These are phyloP conservation scores for Dinocampus coccinellae DNA, from an alignment of 2,888 invertebrate species.

Conservation along the genomic window DNA sequence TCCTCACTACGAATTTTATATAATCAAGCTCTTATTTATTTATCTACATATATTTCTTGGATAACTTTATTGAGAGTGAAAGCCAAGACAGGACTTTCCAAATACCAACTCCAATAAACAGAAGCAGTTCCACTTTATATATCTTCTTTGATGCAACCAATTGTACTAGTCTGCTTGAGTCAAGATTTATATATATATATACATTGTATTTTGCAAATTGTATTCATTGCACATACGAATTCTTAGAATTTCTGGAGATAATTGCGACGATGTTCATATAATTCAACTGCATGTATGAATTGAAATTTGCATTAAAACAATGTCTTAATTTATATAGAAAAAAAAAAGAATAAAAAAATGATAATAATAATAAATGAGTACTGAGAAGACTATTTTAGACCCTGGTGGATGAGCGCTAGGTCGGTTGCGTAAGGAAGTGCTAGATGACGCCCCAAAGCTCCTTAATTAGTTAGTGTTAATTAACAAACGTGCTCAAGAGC, in stretches of 20 bases:
- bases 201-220: background rate
- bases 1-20: background rate
- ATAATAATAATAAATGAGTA: background rate
- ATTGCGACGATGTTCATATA: background rate
- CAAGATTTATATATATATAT: background rate
- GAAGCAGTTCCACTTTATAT: background rate
- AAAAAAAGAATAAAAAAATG: no score
- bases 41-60: background rate
- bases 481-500: conserved; percentile 62
- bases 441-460: conserved; percentile 48
- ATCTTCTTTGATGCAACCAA: background rate
- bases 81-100: background rate
- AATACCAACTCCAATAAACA: background rate
- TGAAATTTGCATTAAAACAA: background rate
- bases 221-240: background rate
- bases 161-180: background rate
- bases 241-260: background rate
- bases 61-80: background rate
- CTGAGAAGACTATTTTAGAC: conserved; percentile 8
- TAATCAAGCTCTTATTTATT: background rate
- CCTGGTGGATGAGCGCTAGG: conserved; percentile 16
- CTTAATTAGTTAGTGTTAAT: conserved; percentile 67
- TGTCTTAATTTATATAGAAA: conserved; percentile 1
- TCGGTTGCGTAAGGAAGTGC: conserved; percentile 45
- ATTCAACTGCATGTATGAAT: background rate